Percentiles rank a stretch among this genome's conserved stretches.
Conservation (phyloP, 2,888 invertebrate genomes). For the Tridacna crocea region DNA sequence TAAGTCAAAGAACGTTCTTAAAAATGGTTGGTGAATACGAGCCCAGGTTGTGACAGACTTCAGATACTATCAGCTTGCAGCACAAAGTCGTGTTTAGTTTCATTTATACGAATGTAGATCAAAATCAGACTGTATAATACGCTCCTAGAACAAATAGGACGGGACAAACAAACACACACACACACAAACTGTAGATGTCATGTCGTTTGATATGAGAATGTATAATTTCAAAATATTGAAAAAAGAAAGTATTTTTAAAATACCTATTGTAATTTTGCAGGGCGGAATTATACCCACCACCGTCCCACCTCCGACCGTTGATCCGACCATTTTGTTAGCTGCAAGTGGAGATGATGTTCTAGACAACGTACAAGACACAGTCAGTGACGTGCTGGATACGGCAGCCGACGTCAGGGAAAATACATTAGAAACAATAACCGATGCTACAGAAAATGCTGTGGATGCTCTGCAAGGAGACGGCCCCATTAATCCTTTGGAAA, state of each 20-base stretch:
- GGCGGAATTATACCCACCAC: constrained; percentile 35
- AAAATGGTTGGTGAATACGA: too few relatives aligned
- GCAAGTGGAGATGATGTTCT: constrained; percentile 40
- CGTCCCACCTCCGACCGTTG: constrained; percentile 34
- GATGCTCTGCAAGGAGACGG: constrained; percentile 15
- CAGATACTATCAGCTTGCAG: too few relatives aligned
- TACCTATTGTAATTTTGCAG: not conserved
- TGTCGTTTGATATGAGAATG: too few relatives aligned
- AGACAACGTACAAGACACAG: constrained; percentile 45
- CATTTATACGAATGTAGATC: too few relatives aligned
- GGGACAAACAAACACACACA: too few relatives aligned
- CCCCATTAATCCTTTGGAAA: constrained; percentile 17
- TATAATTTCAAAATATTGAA: too few relatives aligned
- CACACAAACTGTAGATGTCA: too few relatives aligned
- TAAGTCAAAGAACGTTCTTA: too few relatives aligned
- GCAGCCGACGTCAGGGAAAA: constrained; percentile 35
- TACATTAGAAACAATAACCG: constrained; percentile 13
- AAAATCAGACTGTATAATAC: too few relatives aligned
- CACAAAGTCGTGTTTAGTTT: too few relatives aligned
- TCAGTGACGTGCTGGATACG: constrained; percentile 36
- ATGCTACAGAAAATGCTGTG: constrained; percentile 17
- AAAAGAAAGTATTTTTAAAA: not conserved
- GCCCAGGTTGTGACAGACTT: too few relatives aligned
- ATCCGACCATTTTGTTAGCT: constrained; percentile 42
- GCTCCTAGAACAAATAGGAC: too few relatives aligned